Base-by-base conservation (phyloP, 1,140 invertebrate species). In the Copidosoma floridanum region DNA sequence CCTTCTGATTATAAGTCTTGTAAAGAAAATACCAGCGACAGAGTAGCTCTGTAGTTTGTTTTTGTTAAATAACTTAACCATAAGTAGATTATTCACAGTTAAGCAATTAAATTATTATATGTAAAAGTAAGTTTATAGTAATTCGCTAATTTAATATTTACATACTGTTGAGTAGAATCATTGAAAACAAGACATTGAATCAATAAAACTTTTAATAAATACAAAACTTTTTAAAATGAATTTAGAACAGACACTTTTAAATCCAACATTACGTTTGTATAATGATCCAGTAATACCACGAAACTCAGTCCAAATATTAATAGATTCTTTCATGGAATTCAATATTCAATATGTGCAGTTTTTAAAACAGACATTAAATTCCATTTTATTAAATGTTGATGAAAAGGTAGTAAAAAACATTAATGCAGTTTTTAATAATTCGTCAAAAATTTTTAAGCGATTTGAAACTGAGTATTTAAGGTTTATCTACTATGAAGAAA, bases 401-500 rank as follows among this genome's bases (percentile, higher is more conserved):
- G 6, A 35, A 12, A 6, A 12, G 6, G 32, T 7, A 12, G 6
- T 7, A 7, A 35, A 12, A 7, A 6, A 35, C 6, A 35, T 7
- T 35, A 12, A 35, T 7, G 6, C 32, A 7, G 6, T 35, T 7
- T 12, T 35, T 35, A 35, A 35, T 35, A 35, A 12, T 35, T 7
- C 12, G 12, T 12, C 6, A 35, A 12, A 35, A 35, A 35, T 35
- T 35, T 35, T 35, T 7, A 35, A 35, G 12, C 12, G 6, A 35
- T 35, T 12, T 7, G 32, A 6, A 6, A 12, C 12, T 35, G 12
- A 35, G 6, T 35, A 7, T 12, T 7, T 7, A 35, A 35, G 12
- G 12, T 35, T 35, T 35, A 68, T 52, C 57, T 67, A 61, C 16
- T 68, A 38, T 60, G 68, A 21, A 12, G n/a, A 8, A 38, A 26